These are phyloP conservation scores for Hoplostethus mediterraneus DNA, from an alignment of 2,797 vertebrate species.

Conservation along the genomic window DNA sequence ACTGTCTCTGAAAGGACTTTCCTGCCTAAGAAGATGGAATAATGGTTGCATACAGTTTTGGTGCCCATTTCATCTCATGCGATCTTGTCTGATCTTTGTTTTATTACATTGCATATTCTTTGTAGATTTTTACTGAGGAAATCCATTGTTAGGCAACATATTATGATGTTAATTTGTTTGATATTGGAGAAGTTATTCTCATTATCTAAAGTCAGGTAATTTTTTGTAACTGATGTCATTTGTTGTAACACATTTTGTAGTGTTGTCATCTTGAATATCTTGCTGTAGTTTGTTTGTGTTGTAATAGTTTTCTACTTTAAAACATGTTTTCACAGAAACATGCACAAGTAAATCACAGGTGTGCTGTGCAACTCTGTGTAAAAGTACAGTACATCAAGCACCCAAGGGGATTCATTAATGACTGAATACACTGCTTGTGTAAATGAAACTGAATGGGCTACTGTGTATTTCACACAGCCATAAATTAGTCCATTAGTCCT, in stretches of 20 bases:
- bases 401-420: not conserved
- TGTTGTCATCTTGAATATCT: not conserved
- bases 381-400: slow-evolving; percentile 35
- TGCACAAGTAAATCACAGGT: not conserved
- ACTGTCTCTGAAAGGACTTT: not conserved
- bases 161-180: slow-evolving; percentile 7
- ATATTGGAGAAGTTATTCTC: not conserved
- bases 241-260: slow-evolving; percentile 6
- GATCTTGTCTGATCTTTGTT: not conserved
- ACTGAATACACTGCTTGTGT: not conserved
- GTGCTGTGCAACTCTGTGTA: slow-evolving; percentile 4
- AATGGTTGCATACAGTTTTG: not conserved
- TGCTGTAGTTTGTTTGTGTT: slow-evolving; percentile 5
- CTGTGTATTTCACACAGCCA: not conserved
- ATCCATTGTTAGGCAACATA: not conserved
- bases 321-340: not conserved
- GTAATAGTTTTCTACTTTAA: slow-evolving; percentile 25
- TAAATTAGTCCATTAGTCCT: not conserved
- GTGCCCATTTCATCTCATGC: not conserved
- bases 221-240: slow-evolving; percentile 19
- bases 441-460: not conserved
- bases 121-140: not conserved
- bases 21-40: not conserved
- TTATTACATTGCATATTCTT: not conserved
- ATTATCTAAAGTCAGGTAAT: not conserved